Evolutionary conservation across 2,113 vertebrate genomes (phyloP).

Genomic region (Stigmatopora nigra): DNA sequence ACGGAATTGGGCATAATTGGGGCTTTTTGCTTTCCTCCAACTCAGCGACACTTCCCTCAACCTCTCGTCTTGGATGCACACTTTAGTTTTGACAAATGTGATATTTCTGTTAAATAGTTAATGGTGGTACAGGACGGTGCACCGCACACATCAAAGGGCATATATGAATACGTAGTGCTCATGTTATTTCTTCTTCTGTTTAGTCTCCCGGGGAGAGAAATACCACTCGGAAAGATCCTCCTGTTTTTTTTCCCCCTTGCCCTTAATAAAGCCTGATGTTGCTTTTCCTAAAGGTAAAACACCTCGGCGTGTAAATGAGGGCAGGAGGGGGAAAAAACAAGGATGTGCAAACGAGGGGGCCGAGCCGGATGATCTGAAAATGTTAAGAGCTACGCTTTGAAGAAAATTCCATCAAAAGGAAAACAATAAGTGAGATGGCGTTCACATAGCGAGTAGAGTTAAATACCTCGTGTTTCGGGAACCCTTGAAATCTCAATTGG

Average conservation of each 20-base stretch:
- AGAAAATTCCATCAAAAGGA: conserved; percentile 63
- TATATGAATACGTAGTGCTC: conserved; percentile 65
- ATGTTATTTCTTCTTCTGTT: conserved; percentile 70
- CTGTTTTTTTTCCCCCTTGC: conserved; percentile 29
- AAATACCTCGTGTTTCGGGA: conserved; percentile 60
- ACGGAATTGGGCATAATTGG: conserved; percentile 57
- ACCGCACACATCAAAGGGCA: conserved; percentile 69
- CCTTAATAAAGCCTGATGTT: conserved; percentile 60
- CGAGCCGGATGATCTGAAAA: conserved; percentile 55
- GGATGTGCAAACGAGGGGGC: conserved; percentile 53
- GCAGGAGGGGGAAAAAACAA: conserved; percentile 7
- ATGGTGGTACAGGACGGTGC: conserved; percentile 61
- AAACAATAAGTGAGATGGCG: conserved; percentile 56
- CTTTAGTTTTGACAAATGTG: conserved; percentile 71
- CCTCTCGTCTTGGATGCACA: conserved; percentile 53
- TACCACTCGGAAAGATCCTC: conserved; percentile 31
- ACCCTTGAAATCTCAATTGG: conserved; percentile 62
- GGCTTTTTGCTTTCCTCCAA: conserved; percentile 47
- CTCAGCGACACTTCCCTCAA: conserved; percentile 34
- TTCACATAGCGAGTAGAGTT: conserved; percentile 32
- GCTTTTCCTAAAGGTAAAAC: conserved; percentile 60
- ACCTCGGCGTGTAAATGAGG: conserved; percentile 50
- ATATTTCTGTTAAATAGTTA: conserved; percentile 73
- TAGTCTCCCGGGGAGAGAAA: conserved; percentile 66
- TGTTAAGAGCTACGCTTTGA: conserved; percentile 58